Evolutionary conservation across 2,888 invertebrate genomes (phyloP), one percentile per base, ranked within the genome.

Genomic region (Chloroclystis v-ata): DNA sequence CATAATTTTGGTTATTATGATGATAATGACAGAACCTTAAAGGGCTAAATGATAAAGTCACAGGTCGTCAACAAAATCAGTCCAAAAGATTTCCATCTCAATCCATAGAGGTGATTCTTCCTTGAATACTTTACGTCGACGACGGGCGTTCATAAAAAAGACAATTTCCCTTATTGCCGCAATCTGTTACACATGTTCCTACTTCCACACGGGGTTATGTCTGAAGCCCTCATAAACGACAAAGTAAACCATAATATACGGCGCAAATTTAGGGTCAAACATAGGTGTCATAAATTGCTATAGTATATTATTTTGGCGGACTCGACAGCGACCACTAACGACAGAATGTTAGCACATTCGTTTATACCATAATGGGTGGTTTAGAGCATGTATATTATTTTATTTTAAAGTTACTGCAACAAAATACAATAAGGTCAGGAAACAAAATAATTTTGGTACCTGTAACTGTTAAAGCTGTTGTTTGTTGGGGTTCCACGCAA

Each of bases 141-240:
- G 77, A 60, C 69, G 67, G 67, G 74, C 84, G 81, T 85, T 83
- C 86, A 85, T 86, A 86, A 85, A 86, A 86, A 86, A 85, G 84
- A 87, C 86, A 87, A 86, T 86, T 82, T 84, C 78, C 83, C 83
- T 85, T 87, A 87, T 86, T 84, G 84, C 85, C 71, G 80, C 81
- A 87, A 86, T 86, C 85, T 82, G 85, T 79, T 78, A 84, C 86
- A 85, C 82, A 80, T 85, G 85, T 73, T 49, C 44, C 48, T 49
- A 43, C 40, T 41, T 81, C 77, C 74, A 64, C 66, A 60, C 72
- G 65, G 71, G 80, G 82, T 78, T 79, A 82, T 78, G 82, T 78
- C 83, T 82, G 78, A 76, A 74, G 71, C 79, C 76, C 82, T 84
- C 85, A 86, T 86, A 85, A 86, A 86, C 86, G 85, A 85, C 85